Evolutionary conservation across 2,113 vertebrate genomes (phyloP).

Genomic region (Symphodus melops): DNA sequence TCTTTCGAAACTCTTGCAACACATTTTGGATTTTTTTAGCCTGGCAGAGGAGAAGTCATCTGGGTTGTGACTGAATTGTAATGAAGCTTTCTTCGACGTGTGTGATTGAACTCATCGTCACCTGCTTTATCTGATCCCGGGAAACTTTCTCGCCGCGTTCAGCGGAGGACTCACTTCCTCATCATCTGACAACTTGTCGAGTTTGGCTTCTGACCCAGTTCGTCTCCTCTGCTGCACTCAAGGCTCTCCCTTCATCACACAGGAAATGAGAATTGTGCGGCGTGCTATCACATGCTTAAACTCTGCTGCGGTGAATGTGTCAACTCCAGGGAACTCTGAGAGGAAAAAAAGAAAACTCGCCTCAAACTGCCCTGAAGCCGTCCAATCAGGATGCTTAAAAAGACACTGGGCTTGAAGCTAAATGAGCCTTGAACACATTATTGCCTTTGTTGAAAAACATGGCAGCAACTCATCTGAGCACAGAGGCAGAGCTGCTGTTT

Average conservation of each 20-base stretch:
- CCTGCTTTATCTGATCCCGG: not conserved
- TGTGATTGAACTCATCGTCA: not conserved
- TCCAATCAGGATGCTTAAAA: constrained; percentile 33
- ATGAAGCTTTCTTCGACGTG: too few relatives aligned
- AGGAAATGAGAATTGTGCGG: constrained; percentile 52
- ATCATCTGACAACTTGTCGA: constrained; percentile 21
- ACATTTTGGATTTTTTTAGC: not conserved
- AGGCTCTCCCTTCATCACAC: constrained; percentile 35
- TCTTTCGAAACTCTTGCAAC: not conserved
- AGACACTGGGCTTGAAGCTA: not conserved
- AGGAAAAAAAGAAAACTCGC: not conserved
- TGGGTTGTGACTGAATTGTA: not conserved
- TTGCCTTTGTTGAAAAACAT: not conserved
- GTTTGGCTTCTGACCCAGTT: constrained; percentile 47
- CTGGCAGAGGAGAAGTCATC: not conserved
- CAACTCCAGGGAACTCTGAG: constrained; percentile 32
- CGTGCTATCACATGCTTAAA: constrained; percentile 57
- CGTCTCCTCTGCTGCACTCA: constrained; percentile 17
- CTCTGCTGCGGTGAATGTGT: constrained; percentile 28
- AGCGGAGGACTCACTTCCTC: constrained; percentile 28
- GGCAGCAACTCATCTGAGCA: constrained; percentile 12
- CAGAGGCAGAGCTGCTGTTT: constrained; percentile 7
- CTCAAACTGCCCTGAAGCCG: constrained; percentile 4
- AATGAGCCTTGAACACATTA: constrained; percentile 2
- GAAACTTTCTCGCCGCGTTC: constrained; percentile 15